Evolutionary conservation across 2,888 invertebrate species (phyloP), one percentile per base, ranked within the genome.

Genomic region (Ichneumon xanthorius): DNA sequence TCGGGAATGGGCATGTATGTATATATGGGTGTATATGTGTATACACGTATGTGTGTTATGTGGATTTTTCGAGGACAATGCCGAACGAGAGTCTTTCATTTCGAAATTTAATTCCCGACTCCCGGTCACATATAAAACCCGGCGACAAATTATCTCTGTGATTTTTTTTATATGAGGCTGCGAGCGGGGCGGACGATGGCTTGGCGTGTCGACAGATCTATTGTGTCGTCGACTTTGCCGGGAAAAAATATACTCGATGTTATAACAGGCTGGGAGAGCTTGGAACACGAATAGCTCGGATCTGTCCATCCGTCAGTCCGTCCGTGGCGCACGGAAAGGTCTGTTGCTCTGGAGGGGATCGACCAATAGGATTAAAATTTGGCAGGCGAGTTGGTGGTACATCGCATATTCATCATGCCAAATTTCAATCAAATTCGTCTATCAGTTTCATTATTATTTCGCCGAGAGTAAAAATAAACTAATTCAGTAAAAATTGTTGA

Each of bases 21-120:
- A 70, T 2, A 11, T 16, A 40, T 40, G 33, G 40, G 40, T 22
- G 16, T 33, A 45, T 58, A 45, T 48, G n/a, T 40, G 33, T 65
- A n/a, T 26, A 68, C 5, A 71, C 26, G 16, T 4, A 3, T 5
- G 14, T 16, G 16, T 16, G 14, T 16, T 77, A 58, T 71, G 53
- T 61, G 72, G 45, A 78, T 61, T 71, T 84, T 76, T 65, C 84
- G 78, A 78, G 84, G 84, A 85, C 84, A 85, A 85, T 85, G 73
- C 68, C 77, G 84, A 81, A 61, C 22, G 61, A 73, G 84, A 78
- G 78, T 85, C 81, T 81, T 75, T 81, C 73, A 48, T 85, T 81
- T 63, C 61, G 37, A 40, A 80, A 80, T 78, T 77, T 78, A 53
- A 45, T 61, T 61, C 61, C 30, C 61, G 84, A 85, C 84, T 85